Evolutionary conservation across 2,797 vertebrate genomes (phyloP).

Genomic region (Gorsachius magnificus): DNA sequence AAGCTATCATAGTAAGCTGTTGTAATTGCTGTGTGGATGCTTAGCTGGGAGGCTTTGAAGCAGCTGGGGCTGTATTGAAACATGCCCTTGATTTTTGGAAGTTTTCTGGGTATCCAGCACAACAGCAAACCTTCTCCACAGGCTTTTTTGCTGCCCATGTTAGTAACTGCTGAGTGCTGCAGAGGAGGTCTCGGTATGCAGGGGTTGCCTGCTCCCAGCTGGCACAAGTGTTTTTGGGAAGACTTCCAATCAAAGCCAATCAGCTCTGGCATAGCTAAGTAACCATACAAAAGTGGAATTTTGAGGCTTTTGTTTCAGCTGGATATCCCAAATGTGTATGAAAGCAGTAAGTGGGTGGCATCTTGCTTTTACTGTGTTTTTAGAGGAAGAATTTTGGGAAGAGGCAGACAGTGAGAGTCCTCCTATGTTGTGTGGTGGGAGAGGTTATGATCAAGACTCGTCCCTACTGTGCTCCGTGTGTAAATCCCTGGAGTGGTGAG

Average conservation of each 20-base stretch:
- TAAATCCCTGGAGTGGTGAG: not conserved
- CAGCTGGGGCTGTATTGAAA: not conserved
- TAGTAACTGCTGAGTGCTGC: not conserved
- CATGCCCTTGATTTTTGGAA: not conserved
- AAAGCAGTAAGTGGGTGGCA: not conserved
- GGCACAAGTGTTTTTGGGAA: not conserved
- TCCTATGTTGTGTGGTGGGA: not conserved
- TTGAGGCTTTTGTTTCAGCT: not conserved
- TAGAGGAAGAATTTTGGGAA: not conserved
- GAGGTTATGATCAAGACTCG: not conserved
- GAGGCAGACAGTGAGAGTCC: not conserved
- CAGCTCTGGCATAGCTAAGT: not conserved
- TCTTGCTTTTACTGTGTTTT: not conserved
- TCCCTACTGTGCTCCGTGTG: not conserved
- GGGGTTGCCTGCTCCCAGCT: not conserved
- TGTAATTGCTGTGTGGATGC: not conserved
- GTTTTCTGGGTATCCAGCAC: not conserved
- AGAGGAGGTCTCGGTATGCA: not conserved
- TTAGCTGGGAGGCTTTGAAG: not conserved
- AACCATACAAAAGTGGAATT: not conserved
- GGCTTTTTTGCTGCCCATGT: not conserved
- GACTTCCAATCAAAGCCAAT: not conserved
- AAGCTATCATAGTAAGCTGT: not conserved
- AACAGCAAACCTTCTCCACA: not conserved
- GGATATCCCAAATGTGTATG: fast-evolving